phyloP scores from a whole-genome alignment of 2,113 vertebrate genomes.

The Monopterus albus region DNA sequence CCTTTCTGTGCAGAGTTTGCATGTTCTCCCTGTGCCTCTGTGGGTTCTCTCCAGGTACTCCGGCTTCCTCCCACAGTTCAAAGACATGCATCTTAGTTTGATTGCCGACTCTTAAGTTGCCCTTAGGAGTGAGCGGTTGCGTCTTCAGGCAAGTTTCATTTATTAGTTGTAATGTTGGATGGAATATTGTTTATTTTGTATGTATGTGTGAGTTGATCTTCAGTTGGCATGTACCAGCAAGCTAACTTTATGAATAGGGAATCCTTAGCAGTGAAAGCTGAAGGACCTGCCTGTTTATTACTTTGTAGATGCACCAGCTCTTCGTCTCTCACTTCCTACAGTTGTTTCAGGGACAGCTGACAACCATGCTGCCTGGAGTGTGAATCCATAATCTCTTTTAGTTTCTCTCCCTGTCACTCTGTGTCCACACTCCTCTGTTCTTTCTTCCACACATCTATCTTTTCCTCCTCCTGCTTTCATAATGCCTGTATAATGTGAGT shows the following conservation, averaged over 20 bases:
- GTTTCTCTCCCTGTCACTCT: constrained; percentile 19
- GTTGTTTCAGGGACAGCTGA: not conserved
- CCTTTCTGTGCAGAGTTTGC: no score
- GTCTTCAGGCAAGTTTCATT: no score
- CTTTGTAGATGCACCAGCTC: not conserved
- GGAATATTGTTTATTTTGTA: no score
- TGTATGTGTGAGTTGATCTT: not conserved
- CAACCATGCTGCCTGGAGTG: constrained; percentile 10
- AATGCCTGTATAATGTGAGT: not conserved
- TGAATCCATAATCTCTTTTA: not conserved
- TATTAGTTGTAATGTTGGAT: no score
- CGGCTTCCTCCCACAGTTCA: no score
- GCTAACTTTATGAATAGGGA: not conserved
- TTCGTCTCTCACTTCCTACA: not conserved
- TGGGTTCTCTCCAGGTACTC: no score
- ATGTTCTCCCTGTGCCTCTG: no score
- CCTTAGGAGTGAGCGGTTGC: no score
- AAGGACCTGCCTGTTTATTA: not conserved
- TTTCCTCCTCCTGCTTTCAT: not conserved
- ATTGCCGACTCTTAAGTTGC: no score
- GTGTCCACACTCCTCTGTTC: constrained; percentile 11
- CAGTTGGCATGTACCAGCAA: no score
- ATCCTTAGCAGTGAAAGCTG: not conserved
- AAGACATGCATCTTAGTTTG: no score
- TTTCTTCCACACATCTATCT: not conserved